Evolutionary conservation across 2,888 invertebrate genomes (phyloP).

Genomic region (Andrena chrysosceles): DNA sequence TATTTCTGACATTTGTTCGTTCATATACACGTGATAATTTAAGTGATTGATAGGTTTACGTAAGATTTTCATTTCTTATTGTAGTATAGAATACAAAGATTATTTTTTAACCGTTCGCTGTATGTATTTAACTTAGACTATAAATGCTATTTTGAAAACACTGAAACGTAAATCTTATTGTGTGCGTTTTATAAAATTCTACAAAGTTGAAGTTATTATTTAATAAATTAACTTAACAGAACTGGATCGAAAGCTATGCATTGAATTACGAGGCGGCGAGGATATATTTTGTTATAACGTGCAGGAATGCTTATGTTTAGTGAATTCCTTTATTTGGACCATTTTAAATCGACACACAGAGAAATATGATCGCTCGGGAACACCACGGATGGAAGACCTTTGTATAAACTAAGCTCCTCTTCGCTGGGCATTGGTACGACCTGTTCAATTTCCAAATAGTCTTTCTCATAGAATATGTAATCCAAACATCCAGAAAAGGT

Average conservation of each 20-base stretch:
- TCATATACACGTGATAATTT: constrained; percentile 36
- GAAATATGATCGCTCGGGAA: constrained; percentile 98
- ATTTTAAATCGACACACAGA: constrained; percentile 92
- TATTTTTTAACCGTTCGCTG: constrained; percentile 45
- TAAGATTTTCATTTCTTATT: constrained; percentile 46
- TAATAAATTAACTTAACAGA: constrained; percentile 33
- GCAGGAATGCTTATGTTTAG: not conserved
- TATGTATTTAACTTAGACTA: constrained; percentile 39
- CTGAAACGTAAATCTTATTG: constrained; percentile 19
- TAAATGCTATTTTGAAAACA: constrained; percentile 44
- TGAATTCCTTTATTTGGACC: constrained; percentile 76
- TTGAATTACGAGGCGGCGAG: not conserved
- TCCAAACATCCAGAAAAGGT: constrained; percentile 95
- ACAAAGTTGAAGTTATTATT: constrained; percentile 48
- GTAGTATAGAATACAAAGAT: constrained; percentile 47
- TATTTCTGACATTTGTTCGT: constrained; percentile 34
- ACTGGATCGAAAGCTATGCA: not conserved
- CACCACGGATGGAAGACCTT: constrained; percentile 94
- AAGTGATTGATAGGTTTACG: constrained; percentile 16
- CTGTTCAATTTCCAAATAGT: constrained; percentile 88
- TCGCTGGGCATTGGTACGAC: constrained; percentile 93
- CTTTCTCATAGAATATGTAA: constrained; percentile 94
- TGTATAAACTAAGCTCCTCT: constrained; percentile 90
- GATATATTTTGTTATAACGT: not conserved
- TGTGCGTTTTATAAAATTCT: constrained; percentile 45